Base-by-base conservation (phyloP, 2,888 invertebrate genomes). In the Oscheius sp. region DNA sequence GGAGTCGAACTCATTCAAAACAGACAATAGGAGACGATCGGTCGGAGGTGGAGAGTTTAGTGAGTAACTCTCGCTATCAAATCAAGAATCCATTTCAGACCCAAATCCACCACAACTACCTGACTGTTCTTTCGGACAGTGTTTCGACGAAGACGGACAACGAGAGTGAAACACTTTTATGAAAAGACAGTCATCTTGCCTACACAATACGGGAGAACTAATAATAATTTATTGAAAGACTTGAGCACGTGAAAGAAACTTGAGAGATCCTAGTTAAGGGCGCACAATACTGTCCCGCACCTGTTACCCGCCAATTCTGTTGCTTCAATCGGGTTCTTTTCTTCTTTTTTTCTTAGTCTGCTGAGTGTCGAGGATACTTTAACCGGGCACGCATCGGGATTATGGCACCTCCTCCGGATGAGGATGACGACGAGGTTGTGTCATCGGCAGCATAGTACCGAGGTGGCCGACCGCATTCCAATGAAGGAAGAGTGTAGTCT, bases 381-480 rank as follows among this genome's bases (percentile, higher is more conserved):
- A 82, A 70, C 59, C 79, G 79, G 2, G 82, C 82, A 2, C 82
- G 65, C 80, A 82, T 80, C 11, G 82, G 82, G 58, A 82, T 75
- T 63, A 82, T 73, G 21, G 74, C 78, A 10, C 74, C 70, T 29
- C 74, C 70, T 62, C 65, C 71, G 55, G 48, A 47, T 3, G 35
- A 35, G 11, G 35, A n/a, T 13, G 35, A 35, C 13, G 33, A 33
- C 1, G 37, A n/a, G n/a, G 48, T 63, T 10, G 29, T 50, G 21
- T 63, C 50, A 4, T 74, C 62, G 33, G 79, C 79, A 66, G 79
- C 77, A 62, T 76, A 79, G 48, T 77, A 77, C 3, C 76, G 76
- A 3, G 80, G 80, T 35, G 76, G 76, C 21, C 76, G 71, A 9
- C 68, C 68, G 10, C 33, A 73, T 58, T 70, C 79, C 77, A 11